Evolutionary conservation across 2,797 vertebrate genomes (phyloP), one percentile per base, ranked within the genome.

Genomic region (Microctenopoma stevenorrisi): DNA sequence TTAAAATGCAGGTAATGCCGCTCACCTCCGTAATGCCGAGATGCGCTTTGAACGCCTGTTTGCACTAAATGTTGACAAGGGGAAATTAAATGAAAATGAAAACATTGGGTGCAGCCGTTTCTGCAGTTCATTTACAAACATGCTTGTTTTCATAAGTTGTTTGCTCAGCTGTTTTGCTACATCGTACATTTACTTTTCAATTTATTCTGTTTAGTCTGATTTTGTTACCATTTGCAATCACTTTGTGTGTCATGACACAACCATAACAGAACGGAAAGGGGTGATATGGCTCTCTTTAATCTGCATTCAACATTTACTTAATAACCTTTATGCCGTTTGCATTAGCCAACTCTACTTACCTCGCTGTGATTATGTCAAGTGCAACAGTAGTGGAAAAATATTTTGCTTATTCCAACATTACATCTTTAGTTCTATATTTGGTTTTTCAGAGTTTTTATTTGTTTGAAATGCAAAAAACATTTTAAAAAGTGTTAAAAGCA

Each of bases 221-320:
- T 35, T 26, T 42, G 6, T 66, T 55, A 42, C 4, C 1, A 42
- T 60, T 63, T 68, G 26, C 55, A 70, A 78, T 72, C 14, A 68
- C 47, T 74, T 78, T 74, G 66, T 70, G 74, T 55, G 81, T 80
- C 78, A 80, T 10, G 59, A 74, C 59, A 62, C 28, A 16, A 53
- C 53, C 15, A 0, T 5, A 22, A 16, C 9, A 35, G 22, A 3
- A 9, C 51, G 0, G n/a, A 28, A 18, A 33, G 13, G 16, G 40
- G 59, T n/a, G 44, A 18, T 25, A 7, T 28, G 42, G 18, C 46
- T 48, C 38, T 1, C 33, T 48, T 64, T 25, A 2, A 6, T 30
- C 13, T 51, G 26, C 40, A 37, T 47, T 12, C 38, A 48, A 43
- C 37, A 40, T n/a, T 22, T 22, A 1, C 22, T 22, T 22, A 22